Evolutionary conservation across 2,797 vertebrate species (phyloP).

Genomic region (Pantherophis vulpinus): DNA sequence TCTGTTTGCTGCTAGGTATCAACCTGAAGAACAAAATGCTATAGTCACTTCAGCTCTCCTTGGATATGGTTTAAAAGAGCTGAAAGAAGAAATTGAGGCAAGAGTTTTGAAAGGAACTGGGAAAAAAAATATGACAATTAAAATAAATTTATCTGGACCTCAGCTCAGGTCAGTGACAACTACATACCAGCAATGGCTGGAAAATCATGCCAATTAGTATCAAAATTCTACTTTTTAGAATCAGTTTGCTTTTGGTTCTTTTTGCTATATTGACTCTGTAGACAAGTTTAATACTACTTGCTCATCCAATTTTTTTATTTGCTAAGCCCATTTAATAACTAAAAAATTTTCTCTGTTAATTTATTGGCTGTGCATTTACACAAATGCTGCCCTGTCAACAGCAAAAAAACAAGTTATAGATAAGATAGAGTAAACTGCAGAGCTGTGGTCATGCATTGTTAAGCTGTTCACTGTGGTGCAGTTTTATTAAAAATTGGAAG

Average conservation of each 20-base stretch:
- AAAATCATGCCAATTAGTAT: not conserved
- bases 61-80: constrained; percentile 74
- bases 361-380: not conserved
- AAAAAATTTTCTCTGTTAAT: not conserved
- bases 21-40: constrained; percentile 58
- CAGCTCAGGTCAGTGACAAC: constrained; percentile 80
- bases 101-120: constrained; percentile 78
- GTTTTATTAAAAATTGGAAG: not conserved
- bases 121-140: constrained; percentile 76
- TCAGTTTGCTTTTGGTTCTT: not conserved
- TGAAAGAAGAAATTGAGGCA: constrained; percentile 77
- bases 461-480: not conserved
- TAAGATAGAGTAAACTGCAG: not conserved
- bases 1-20: constrained; percentile 70
- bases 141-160: constrained; percentile 76
- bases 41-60: constrained; percentile 83
- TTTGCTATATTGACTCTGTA: not conserved
- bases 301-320: not conserved
- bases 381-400: not conserved
- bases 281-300: not conserved
- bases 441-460: not conserved
- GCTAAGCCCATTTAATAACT: not conserved
- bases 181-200: not conserved
- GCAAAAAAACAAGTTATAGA: not conserved
- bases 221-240: not conserved